A percentile compares a stretch with the other conserved stretches of the same genome.
Evolutionary conservation across 2,888 invertebrate species (phyloP).

Genomic region (Eupithecia pulchellata): DNA sequence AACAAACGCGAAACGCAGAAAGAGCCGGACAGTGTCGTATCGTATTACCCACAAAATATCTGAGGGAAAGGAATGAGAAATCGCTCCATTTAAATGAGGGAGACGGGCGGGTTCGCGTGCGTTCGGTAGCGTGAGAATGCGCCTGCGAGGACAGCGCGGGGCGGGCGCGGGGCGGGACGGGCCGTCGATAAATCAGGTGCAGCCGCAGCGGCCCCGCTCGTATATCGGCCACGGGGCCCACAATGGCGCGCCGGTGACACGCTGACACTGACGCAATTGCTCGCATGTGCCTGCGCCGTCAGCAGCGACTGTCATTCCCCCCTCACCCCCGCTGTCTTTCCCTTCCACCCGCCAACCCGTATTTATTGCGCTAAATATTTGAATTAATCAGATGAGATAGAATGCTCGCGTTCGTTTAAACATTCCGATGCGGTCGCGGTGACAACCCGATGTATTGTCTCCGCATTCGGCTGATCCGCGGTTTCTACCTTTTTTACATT

Average conservation of each 20-base stretch:
- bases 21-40: constrained; percentile 85
- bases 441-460: constrained; percentile 84
- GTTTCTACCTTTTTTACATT: constrained; percentile 31
- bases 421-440: constrained; percentile 82
- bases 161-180: constrained; percentile 55
- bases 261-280: constrained; percentile 81
- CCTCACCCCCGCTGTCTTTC: constrained; percentile 43
- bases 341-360: constrained; percentile 56
- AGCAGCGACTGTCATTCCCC: constrained; percentile 57
- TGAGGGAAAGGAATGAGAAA: constrained; percentile 81
- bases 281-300: constrained; percentile 73
- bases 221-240: constrained; percentile 73
- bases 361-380: constrained; percentile 85
- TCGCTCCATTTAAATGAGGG: constrained; percentile 79
- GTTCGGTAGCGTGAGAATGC: constrained; percentile 85
- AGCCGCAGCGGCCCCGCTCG: constrained; percentile 61
- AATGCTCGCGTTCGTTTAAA: constrained; percentile 79
- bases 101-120: constrained; percentile 82
- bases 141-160: constrained; percentile 68
- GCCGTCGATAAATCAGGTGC: constrained; percentile 82
- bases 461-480: constrained; percentile 67
- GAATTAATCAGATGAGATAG: constrained; percentile 85
- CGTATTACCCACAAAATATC: constrained; percentile 85
- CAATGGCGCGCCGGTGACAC: constrained; percentile 77
- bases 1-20: constrained; percentile 80